Conservation (phyloP, 2,888 invertebrate genomes). For the Strigamia transsilvanica region DNA sequence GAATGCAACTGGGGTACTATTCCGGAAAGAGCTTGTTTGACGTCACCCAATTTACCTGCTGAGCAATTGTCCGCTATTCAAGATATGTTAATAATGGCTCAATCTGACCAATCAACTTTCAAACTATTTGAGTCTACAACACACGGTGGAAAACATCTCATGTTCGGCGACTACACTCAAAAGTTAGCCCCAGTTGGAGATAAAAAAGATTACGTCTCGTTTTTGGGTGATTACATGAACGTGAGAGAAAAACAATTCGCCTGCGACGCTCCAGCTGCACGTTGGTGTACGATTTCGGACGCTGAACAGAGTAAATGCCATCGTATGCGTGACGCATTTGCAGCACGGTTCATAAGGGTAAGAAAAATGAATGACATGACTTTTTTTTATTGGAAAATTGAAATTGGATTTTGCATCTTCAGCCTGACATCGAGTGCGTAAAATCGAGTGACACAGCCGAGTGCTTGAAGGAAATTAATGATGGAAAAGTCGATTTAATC, state of each 20-base stretch:
- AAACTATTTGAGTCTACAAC: constrained; percentile 36
- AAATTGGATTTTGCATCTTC: constrained; percentile 57
- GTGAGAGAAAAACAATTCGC: constrained; percentile 22
- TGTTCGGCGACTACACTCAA: constrained; percentile 19
- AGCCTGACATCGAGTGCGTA: constrained; percentile 82
- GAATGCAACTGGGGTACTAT: constrained; percentile 86
- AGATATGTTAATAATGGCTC: constrained; percentile 3
- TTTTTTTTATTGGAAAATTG: neutral
- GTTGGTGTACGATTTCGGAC: constrained; percentile 71
- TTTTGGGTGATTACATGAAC: constrained; percentile 27
- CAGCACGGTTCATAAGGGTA: constrained; percentile 61
- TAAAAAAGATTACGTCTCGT: constrained; percentile 34
- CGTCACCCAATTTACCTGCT: constrained; percentile 66
- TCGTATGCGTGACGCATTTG: constrained; percentile 76
- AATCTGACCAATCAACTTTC: neutral
- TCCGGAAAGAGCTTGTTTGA: constrained; percentile 83
- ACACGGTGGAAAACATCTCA: neutral
- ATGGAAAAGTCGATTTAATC: constrained; percentile 75
- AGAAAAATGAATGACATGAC: neutral
- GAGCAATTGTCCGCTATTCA: neutral
- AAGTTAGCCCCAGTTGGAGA: constrained; percentile 6
- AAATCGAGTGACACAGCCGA: constrained; percentile 71
- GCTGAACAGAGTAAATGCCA: constrained; percentile 79
- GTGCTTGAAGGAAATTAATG: constrained; percentile 74
- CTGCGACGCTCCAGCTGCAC: neutral